These are phyloP conservation scores for Dendrocincla tyrannina DNA, from an alignment of 2,797 vertebrate genomes.

Conservation along the genomic window DNA sequence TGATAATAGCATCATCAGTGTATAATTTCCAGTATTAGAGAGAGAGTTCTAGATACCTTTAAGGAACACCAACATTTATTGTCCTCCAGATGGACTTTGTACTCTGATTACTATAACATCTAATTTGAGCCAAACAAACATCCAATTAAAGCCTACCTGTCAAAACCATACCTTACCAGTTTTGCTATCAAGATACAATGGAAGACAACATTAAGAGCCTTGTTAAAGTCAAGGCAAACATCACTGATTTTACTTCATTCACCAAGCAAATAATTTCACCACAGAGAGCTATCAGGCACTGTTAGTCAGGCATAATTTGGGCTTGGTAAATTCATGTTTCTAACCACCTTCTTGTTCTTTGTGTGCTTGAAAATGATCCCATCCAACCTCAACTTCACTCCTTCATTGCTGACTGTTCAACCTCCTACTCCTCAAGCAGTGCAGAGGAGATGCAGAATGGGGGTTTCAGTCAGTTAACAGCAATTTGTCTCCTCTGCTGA, in stretches of 20 bases:
- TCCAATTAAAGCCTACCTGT: neutral
- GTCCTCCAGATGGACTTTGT: neutral
- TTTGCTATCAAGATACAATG: neutral
- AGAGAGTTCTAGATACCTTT: neutral
- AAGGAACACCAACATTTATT: neutral
- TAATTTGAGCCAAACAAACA: neutral
- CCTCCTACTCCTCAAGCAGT: neutral
- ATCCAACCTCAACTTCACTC: neutral
- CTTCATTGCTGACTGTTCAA: neutral
- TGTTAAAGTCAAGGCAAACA: neutral
- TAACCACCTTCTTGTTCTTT: neutral
- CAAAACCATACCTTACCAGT: neutral
- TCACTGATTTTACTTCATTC: neutral
- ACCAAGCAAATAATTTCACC: neutral
- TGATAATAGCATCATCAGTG: no score
- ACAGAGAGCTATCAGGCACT: neutral
- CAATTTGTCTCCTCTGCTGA: neutral
- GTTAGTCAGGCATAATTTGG: neutral
- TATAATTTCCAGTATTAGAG: neutral
- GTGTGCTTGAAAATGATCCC: neutral
- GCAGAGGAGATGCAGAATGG: neutral
- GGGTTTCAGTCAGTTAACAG: neutral
- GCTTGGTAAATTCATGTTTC: neutral
- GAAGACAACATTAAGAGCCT: neutral
- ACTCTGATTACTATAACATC: neutral